Conservation (phyloP, 2,888 invertebrate genomes). For the Tetheella fluctuosa region DNA sequence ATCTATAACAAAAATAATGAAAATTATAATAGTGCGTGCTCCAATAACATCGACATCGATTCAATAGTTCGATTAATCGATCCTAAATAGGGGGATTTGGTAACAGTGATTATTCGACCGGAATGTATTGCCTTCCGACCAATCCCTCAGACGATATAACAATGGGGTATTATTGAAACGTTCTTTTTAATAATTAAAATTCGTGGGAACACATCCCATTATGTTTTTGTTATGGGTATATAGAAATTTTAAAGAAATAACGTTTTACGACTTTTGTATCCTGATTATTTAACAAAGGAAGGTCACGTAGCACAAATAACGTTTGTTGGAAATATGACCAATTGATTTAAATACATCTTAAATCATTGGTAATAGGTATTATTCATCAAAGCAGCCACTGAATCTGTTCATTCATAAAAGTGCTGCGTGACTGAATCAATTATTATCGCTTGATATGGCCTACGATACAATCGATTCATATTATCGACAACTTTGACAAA, state of each 20-base stretch:
- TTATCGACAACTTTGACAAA: neutral
- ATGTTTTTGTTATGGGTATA: slow-evolving; percentile 36
- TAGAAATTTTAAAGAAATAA: slow-evolving; percentile 27
- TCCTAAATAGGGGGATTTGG: slow-evolving; percentile 36
- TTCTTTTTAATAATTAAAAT: slow-evolving; percentile 45
- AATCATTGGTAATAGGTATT: neutral
- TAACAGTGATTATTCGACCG: slow-evolving; percentile 49
- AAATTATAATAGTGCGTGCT: too few species aligned
- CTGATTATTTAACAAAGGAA: neutral
- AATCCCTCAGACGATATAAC: slow-evolving; percentile 50
- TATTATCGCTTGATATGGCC: neutral
- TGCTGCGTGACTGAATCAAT: neutral
- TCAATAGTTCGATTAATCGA: slow-evolving; percentile 42
- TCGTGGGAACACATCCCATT: slow-evolving; percentile 53
- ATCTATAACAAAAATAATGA: slow-evolving; percentile 4
- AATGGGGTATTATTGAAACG: slow-evolving; percentile 40
- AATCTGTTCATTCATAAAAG: neutral
- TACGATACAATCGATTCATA: neutral
- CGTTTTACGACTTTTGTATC: slow-evolving; percentile 24
- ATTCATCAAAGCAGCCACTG: neutral
- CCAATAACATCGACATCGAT: slow-evolving; percentile 32
- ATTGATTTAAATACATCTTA: neutral
- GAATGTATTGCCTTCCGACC: slow-evolving; percentile 56
- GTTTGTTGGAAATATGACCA: neutral
- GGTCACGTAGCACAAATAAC: neutral